Evolutionary conservation across 2,888 invertebrate genomes (phyloP).

Genomic region (Callyntrura sp.): DNA sequence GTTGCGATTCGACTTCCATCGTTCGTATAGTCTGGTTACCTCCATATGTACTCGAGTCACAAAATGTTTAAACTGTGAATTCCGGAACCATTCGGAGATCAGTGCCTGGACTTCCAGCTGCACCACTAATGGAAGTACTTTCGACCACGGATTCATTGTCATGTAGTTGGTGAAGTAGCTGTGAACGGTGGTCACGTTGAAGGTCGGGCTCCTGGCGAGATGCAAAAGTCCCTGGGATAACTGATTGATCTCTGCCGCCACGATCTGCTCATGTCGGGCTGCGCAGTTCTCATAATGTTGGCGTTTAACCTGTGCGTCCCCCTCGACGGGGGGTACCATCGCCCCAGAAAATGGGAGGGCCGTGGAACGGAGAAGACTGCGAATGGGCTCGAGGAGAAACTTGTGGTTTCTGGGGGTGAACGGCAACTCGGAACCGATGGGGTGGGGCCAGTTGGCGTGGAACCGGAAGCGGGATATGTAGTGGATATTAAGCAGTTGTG

Average conservation of each 20-base stretch:
- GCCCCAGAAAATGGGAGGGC: not conserved
- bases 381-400: not conserved
- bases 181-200: not conserved
- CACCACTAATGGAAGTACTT: not conserved
- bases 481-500: constrained; percentile 1
- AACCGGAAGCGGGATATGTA: not conserved
- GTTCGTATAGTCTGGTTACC: constrained; percentile 26
- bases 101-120: not conserved
- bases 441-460: not conserved
- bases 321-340: not conserved
- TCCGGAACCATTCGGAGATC: not conserved
- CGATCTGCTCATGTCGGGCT: not conserved
- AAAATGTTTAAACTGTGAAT: constrained; percentile 36
- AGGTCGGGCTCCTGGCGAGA: not conserved
- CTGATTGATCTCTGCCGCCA: not conserved
- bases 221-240: not conserved
- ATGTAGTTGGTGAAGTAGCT: not conserved
- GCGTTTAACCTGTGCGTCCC: not conserved
- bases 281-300: not conserved
- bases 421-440: not conserved
- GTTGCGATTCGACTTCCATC: too few relatives aligned
- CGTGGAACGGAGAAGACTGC: not conserved
- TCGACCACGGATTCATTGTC: not conserved
- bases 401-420: not conserved
- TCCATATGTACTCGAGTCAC: not conserved